phyloP scores from a whole-genome alignment of 2,113 vertebrate genomes.

The Hystrix cristata region DNA sequence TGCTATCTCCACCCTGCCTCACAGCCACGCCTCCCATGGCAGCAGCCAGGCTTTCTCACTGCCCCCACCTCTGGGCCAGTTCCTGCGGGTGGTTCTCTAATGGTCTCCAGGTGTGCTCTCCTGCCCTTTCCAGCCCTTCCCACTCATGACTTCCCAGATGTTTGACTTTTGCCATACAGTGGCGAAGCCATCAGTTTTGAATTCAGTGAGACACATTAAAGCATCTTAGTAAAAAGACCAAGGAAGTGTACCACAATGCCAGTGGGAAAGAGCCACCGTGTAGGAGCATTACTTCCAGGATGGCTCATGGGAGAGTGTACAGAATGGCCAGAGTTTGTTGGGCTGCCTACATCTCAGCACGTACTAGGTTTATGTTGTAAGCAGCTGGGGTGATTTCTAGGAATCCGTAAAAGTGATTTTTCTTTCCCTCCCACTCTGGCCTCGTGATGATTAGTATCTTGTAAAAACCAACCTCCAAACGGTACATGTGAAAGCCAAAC shows the following conservation, averaged over 20 bases:
- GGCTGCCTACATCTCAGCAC: background rate
- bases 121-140: background rate
- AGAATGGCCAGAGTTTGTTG: accelerated
- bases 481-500: background rate
- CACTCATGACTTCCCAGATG: background rate
- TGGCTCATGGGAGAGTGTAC: background rate
- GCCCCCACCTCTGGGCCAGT: accelerated
- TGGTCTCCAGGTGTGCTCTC: background rate
- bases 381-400: background rate
- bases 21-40: accelerated
- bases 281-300: accelerated
- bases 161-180: background rate
- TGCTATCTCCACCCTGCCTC: no score
- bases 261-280: background rate
- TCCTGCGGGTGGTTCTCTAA: background rate
- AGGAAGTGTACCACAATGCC: background rate
- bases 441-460: background rate
- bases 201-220: background rate
- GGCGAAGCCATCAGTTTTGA: background rate
- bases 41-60: background rate
- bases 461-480: background rate
- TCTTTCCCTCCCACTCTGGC: background rate
- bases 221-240: background rate
- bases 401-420: background rate
- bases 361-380: background rate